Percentiles rank a stretch among this genome's conserved stretches.
Evolutionary conservation across 2,113 vertebrate species (phyloP).

Genomic region (Nothoprocta pentlandii): DNA sequence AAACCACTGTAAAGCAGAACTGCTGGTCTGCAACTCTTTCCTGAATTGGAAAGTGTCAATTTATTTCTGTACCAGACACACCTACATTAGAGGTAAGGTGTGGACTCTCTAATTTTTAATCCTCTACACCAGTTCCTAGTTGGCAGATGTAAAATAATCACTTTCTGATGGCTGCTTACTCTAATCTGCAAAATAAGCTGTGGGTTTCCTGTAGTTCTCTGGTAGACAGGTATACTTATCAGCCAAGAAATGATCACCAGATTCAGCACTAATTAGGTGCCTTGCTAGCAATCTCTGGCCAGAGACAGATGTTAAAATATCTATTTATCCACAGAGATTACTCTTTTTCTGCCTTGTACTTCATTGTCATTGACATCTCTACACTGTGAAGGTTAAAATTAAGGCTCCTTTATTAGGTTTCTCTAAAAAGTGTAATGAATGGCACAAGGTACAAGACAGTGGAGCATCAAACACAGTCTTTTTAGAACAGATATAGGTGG

Average conservation of each 20-base stretch:
- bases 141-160: not conserved
- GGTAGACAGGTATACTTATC: not conserved
- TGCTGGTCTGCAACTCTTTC: not conserved
- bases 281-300: not conserved
- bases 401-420: not conserved
- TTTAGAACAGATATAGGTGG: not conserved
- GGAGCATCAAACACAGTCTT: not conserved
- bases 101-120: not conserved
- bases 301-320: not conserved
- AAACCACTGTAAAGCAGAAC: not conserved
- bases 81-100: not conserved
- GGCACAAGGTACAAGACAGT: not conserved
- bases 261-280: not conserved
- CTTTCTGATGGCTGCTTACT: not conserved
- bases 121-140: not conserved
- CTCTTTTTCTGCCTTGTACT: not conserved
- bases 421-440: not conserved
- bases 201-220: not conserved
- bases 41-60: not conserved
- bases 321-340: not conserved
- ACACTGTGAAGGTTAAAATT: not conserved
- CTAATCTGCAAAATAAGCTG: not conserved
- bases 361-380: fast-evolving
- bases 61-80: not conserved
- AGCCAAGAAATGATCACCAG: not conserved